These are phyloP conservation scores for Sinohyriopsis cumingii DNA, from an alignment of 2,888 invertebrate genomes.

Conservation along the genomic window DNA sequence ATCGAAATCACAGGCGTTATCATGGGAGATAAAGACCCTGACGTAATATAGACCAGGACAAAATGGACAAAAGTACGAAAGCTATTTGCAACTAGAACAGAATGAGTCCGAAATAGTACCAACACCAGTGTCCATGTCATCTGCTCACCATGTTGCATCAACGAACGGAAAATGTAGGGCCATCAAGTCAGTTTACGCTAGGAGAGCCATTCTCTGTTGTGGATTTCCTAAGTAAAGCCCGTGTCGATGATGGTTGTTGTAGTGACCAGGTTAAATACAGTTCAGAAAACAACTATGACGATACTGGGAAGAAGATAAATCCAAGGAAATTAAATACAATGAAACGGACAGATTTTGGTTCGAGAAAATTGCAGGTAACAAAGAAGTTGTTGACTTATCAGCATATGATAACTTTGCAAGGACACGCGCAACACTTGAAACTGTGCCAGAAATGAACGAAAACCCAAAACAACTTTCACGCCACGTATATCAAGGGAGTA, in stretches of 20 bases:
- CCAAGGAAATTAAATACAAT: conserved; percentile 8
- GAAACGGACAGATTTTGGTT: conserved; percentile 40
- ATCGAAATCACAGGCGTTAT: too few relatives aligned
- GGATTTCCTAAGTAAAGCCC: conserved; percentile 25
- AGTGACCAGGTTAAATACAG: not conserved
- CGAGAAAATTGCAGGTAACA: conserved; percentile 43
- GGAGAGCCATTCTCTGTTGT: conserved; percentile 26
- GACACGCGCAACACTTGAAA: conserved; percentile 17
- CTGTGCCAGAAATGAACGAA: too few relatives aligned
- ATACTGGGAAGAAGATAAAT: conserved; percentile 6
- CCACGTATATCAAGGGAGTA: too few relatives aligned
- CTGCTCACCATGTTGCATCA: too few relatives aligned
- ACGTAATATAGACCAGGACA: too few relatives aligned
- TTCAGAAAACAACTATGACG: not conserved
- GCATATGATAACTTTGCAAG: conserved; percentile 43
- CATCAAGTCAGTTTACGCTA: conserved; percentile 25
- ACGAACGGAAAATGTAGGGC: conserved; percentile 19
- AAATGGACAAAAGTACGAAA: too few relatives aligned
- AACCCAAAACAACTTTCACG: too few relatives aligned
- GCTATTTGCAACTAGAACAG: too few relatives aligned
- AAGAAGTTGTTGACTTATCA: conserved; percentile 36
- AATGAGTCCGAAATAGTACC: too few relatives aligned
- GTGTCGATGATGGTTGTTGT: conserved; percentile 14
- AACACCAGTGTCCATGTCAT: too few relatives aligned
- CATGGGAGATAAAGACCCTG: too few relatives aligned